Conservation (phyloP, 2,797 vertebrate genomes). For the Acropternis orthonyx region DNA sequence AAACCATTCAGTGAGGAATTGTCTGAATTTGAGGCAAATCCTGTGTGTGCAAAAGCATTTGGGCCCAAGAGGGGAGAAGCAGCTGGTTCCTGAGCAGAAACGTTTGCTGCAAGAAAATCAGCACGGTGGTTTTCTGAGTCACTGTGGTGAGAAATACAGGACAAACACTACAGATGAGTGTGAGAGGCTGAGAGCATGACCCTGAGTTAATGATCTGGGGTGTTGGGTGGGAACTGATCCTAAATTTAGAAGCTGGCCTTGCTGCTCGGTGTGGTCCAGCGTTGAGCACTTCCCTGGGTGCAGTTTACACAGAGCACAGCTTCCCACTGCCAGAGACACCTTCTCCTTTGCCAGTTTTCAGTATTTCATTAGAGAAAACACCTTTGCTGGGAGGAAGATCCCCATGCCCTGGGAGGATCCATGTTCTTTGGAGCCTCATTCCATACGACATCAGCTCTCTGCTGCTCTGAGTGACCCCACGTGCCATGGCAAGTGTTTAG, state of each 20-base stretch:
- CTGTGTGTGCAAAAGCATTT: background rate
- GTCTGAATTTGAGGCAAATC: background rate
- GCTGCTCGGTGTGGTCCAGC: fast-evolving
- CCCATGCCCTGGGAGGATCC: background rate
- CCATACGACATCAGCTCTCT: fast-evolving
- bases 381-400: background rate
- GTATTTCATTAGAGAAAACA: background rate
- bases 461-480: background rate
- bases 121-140: background rate
- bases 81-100: background rate
- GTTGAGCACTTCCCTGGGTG: background rate
- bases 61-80: background rate
- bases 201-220: background rate
- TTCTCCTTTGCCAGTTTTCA: background rate
- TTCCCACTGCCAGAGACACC: background rate
- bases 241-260: background rate
- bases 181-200: background rate
- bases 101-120: background rate
- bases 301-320: background rate
- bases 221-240: background rate
- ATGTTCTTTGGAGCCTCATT: fast-evolving
- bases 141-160: fast-evolving
- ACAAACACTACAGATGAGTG: background rate
- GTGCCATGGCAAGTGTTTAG: fast-evolving
- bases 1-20: background rate